phyloP scores from a whole-genome alignment of 2,113 vertebrate genomes.

The Syngnathus typhle region DNA sequence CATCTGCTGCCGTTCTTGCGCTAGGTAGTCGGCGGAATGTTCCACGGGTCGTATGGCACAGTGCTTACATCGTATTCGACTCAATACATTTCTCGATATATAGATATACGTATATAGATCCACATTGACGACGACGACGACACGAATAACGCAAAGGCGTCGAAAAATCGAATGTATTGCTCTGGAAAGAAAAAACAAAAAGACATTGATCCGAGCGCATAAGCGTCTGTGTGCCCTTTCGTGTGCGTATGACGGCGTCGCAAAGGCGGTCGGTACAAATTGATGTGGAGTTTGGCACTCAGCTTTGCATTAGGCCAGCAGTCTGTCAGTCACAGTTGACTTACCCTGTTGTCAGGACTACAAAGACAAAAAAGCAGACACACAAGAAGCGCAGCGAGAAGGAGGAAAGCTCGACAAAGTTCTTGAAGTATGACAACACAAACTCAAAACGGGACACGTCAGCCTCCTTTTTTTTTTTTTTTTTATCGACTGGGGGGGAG shows the following conservation, averaged over 20 bases:
- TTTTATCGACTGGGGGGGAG: constrained; percentile 45
- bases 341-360: constrained; percentile 71
- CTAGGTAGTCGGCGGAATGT: constrained; percentile 65
- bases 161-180: constrained; percentile 66
- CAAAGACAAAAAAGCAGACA: constrained; percentile 66
- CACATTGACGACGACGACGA: constrained; percentile 47
- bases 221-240: constrained; percentile 15
- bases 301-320: constrained; percentile 64
- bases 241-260: constrained; percentile 4
- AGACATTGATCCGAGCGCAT: constrained; percentile 16
- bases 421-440: background rate
- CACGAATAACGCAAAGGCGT: constrained; percentile 50
- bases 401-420: constrained; percentile 9
- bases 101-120: constrained; percentile 40
- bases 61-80: constrained; percentile 66
- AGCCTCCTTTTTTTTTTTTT: background rate
- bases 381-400: constrained; percentile 37
- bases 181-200: constrained; percentile 42
- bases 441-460: constrained; percentile 14
- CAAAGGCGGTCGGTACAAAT: constrained; percentile 36
- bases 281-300: constrained; percentile 61
- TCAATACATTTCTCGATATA: constrained; percentile 54
- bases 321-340: constrained; percentile 65
- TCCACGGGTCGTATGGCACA: constrained; percentile 65
- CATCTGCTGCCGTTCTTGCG: constrained; percentile 27